phyloP scores from a whole-genome alignment of 2,888 invertebrate species.

The Mythimna impura region DNA sequence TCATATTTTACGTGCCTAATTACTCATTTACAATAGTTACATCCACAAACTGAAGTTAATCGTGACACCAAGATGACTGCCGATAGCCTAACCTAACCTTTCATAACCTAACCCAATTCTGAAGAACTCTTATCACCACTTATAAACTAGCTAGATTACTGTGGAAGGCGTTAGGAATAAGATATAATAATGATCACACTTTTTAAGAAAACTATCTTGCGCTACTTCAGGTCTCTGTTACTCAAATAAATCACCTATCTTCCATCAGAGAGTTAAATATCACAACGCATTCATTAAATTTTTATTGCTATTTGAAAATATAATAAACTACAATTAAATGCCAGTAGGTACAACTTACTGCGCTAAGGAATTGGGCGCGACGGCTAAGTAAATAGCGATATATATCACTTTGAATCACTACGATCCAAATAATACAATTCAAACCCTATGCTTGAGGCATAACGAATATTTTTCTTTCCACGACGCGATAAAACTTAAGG shows the following conservation, averaged over 20 bases:
- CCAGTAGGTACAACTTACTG: constrained; percentile 34
- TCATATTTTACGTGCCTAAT: neutral
- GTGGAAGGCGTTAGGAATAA: constrained; percentile 9
- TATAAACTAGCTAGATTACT: constrained; percentile 24
- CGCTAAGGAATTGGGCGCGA: constrained; percentile 73
- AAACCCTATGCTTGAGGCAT: constrained; percentile 54
- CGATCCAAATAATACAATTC: constrained; percentile 41
- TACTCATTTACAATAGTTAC: constrained; percentile 1
- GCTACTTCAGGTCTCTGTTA: constrained; percentile 4
- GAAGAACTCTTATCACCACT: constrained; percentile 39
- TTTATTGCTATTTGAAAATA: constrained; percentile 21
- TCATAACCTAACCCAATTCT: constrained; percentile 57
- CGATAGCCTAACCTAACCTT: constrained; percentile 61
- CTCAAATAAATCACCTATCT: neutral
- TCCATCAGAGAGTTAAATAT: constrained; percentile 4
- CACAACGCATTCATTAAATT: neutral
- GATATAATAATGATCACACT: neutral
- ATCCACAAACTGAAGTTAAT: constrained; percentile 16
- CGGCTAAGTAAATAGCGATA: constrained; percentile 76
- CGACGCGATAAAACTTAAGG: constrained; percentile 64
- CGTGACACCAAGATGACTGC: constrained; percentile 25
- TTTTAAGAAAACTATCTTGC: neutral
- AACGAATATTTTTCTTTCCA: constrained; percentile 60
- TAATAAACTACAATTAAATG: constrained; percentile 22
- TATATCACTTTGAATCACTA: constrained; percentile 75